Conservation (phyloP, 2,113 vertebrate genomes). For the Sarotherodon lohbergeri region DNA sequence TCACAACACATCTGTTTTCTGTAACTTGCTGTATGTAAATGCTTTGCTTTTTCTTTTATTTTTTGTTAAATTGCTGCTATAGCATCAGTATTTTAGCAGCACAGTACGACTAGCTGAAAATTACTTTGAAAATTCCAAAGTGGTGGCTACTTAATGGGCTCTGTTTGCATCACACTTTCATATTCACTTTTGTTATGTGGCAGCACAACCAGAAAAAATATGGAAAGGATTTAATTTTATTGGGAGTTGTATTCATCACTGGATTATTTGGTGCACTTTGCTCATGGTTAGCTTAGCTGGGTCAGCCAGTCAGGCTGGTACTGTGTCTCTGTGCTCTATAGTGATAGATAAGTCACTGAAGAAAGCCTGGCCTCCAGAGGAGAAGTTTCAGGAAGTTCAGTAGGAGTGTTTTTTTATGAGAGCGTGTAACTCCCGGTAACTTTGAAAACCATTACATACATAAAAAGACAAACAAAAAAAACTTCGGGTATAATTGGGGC, state of each 20-base stretch:
- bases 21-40: not conserved
- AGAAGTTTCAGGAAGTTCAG: not conserved
- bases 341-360: not conserved
- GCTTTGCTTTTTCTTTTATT: not conserved
- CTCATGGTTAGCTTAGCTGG: not conserved
- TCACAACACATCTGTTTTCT: not conserved
- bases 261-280: not conserved
- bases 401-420: not conserved
- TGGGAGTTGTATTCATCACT: not conserved
- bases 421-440: not conserved
- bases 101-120: not conserved
- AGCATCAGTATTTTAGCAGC: not conserved
- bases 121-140: not conserved
- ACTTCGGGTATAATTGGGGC: not conserved
- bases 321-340: not conserved
- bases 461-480: not conserved
- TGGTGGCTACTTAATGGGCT: not conserved
- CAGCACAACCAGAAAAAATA: not conserved
- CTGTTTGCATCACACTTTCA: not conserved
- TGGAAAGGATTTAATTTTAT: not conserved
- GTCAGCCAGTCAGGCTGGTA: not conserved
- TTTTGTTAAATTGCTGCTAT: not conserved
- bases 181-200: not conserved
- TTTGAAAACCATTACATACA: not conserved
- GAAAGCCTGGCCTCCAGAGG: not conserved